Conservation (phyloP, 2,113 vertebrate species). For the Microtus oregoni region DNA sequence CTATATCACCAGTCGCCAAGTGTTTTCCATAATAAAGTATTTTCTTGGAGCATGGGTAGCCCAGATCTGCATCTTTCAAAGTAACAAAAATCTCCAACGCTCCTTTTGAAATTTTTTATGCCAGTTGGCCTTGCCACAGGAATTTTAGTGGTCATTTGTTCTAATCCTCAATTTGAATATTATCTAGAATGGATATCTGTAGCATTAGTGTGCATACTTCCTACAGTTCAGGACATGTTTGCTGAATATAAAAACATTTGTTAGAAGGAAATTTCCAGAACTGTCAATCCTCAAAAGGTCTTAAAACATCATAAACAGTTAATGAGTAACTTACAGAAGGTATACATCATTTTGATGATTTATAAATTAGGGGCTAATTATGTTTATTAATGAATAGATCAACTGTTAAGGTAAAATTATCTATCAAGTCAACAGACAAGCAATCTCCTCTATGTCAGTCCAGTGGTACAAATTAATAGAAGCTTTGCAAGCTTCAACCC, state of each 20-base stretch:
- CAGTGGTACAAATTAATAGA: not conserved
- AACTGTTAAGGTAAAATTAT: not conserved
- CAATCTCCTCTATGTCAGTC: not conserved
- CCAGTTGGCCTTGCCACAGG: not conserved
- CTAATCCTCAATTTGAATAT: constrained; percentile 14
- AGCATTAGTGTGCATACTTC: not conserved
- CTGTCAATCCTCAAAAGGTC: not conserved
- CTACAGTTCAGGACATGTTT: not conserved
- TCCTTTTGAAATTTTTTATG: not conserved
- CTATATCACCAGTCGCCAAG: not conserved
- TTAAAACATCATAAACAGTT: not conserved
- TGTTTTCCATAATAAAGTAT: not conserved
- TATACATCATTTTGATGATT: not conserved
- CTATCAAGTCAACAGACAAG: not conserved
- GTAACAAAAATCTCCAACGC: not conserved
- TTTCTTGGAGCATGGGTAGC: not conserved
- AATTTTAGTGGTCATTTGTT: not conserved
- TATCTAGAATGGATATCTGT: not conserved
- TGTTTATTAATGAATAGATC: not conserved
- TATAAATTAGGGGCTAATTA: not conserved
- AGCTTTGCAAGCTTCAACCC: not conserved
- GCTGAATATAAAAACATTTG: not conserved
- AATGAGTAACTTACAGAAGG: not conserved
- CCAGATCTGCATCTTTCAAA: not conserved
- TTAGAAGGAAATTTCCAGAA: not conserved